Percentiles rank a stretch among this genome's conserved stretches.
Evolutionary conservation across 2,888 invertebrate genomes (phyloP).

Genomic region (Erynnis tages): DNA sequence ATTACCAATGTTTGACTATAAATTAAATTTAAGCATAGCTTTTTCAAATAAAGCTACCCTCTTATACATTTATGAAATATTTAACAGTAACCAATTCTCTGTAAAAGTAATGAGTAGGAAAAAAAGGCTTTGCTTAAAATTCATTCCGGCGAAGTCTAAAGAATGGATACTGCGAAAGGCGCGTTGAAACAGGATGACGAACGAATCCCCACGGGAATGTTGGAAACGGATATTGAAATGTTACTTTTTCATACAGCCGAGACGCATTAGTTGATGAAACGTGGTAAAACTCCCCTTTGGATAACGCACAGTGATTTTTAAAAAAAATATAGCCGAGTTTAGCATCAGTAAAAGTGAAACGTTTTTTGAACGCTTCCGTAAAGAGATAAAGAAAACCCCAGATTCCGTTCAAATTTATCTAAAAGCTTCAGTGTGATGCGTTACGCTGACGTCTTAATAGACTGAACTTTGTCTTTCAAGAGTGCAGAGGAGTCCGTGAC

Average conservation of each 20-base stretch:
- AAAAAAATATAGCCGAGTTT: not conserved
- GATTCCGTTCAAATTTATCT: not conserved
- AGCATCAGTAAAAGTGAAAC: not conserved
- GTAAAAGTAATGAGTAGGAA: too few species aligned
- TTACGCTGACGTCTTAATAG: not conserved
- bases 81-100: too few species aligned
- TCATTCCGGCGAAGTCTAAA: not conserved
- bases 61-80: too few species aligned
- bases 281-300: constrained; percentile 13
- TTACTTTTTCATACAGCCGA: constrained; percentile 18
- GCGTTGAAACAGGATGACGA: constrained; percentile 2
- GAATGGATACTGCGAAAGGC: constrained; percentile 5
- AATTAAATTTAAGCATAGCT: not conserved
- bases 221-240: constrained; percentile 25
- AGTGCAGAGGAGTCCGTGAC: not conserved
- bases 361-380: not conserved
- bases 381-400: too few species aligned
- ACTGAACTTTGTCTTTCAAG: not conserved
- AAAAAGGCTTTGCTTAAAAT: too few species aligned
- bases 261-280: constrained; percentile 27
- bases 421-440: not conserved
- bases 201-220: constrained; percentile 13
- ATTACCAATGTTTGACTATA: too few species aligned
- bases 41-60: not conserved
- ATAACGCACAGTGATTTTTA: constrained; percentile 13